Base-by-base conservation (phyloP, 2,888 invertebrate species). In the Lycia hirtaria region DNA sequence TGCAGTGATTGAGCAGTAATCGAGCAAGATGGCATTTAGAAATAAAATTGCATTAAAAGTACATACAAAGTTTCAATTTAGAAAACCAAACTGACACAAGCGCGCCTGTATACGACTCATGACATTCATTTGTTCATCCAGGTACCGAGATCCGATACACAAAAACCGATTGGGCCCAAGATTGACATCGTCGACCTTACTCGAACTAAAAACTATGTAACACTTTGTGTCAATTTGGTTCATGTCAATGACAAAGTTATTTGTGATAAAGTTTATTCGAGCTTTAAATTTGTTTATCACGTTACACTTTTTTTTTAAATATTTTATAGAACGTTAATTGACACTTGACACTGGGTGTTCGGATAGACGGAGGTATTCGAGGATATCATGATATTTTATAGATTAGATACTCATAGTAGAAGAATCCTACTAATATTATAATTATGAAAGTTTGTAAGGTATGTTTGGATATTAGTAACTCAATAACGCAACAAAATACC, bases 251-350 rank as follows among this genome's bases (percentile, higher is more conserved):
- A 81, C 76, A 78, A 78, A 77, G 73, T 77, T 73, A 68, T 80
- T 80, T 85, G 84, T 86, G 84, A 85, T 86, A 81, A 75, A 67
- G 68, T 70, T 67, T 72, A 55, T 62, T 63, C 60, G 54, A 65
- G 60, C 57, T 67, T 64, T 62, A 61, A 59, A 59, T 58, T 56
- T 44, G 57, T 61, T 52, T 59, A 60, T 56, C 61, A 67, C 61
- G 59, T 65, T 62, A 69, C 63, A 67, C 63, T 52, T 63, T 64
- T 63, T 65, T 61, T 71, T 67, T 62, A 56, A n/a, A n/a, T 60
- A 69, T 64, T 57, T 45, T 40, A 62, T 71, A 65, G 62, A 58
- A 56, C 63, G 58, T 68, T 66, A 55, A 60, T 67, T 61, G 45
- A 60, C 52, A 68, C 54, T 52, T 56, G 22, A 40, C n/a, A n/a